These are phyloP conservation scores for Telmatochromis sp. DNA, from an alignment of 2,113 vertebrate genomes.

Conservation along the genomic window DNA sequence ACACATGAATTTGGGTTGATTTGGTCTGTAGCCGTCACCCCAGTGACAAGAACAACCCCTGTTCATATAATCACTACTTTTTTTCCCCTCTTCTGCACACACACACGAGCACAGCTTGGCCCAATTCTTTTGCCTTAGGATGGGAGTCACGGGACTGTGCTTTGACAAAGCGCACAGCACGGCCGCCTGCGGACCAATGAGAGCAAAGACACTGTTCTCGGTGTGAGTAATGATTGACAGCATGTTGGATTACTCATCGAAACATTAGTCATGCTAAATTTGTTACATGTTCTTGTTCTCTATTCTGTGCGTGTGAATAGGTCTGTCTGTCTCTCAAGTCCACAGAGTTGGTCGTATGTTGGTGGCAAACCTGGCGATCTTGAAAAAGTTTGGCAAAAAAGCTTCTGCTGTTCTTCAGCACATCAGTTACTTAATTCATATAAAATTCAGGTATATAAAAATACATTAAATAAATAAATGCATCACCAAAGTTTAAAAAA, in stretches of 20 bases:
- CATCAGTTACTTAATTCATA: background rate
- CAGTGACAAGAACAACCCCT: background rate
- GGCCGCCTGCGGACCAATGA: background rate
- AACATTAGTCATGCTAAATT: conserved; percentile 56
- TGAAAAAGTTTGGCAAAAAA: background rate
- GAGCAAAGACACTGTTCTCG: conserved; percentile 3
- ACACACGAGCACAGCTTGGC: background rate
- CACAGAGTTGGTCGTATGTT: background rate
- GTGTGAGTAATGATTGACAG: conserved; percentile 60
- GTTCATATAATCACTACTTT: background rate
- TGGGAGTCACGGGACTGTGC: conserved; percentile 31
- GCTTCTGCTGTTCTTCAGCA: background rate
- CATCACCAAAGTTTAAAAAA: background rate
- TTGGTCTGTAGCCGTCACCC: conserved; percentile 17
- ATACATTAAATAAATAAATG: background rate
- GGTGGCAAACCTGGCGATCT: background rate
- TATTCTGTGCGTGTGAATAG: conserved; percentile 35
- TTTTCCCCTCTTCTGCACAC: background rate
- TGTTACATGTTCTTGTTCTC: conserved; percentile 54
- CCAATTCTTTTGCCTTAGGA: background rate
- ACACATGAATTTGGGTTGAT: conserved; percentile 29
- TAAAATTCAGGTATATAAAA: background rate
- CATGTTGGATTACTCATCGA: conserved; percentile 54
- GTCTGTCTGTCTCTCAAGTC: conserved; percentile 17
- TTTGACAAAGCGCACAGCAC: conserved; percentile 28